Conservation (phyloP, 2,888 invertebrate species). For the Nycteola revayana region DNA sequence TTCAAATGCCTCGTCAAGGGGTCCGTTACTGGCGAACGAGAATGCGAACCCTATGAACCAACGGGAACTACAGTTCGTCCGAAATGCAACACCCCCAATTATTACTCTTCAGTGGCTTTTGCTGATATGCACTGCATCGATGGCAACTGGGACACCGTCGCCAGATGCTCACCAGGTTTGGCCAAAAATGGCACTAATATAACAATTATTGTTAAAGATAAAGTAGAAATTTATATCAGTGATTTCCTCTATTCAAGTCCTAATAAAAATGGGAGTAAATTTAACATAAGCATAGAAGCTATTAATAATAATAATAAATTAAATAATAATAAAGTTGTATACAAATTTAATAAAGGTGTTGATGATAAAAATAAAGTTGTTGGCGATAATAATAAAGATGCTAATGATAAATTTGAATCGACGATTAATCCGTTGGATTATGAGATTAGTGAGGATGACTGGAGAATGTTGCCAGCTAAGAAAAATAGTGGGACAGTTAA, state of each 20-base stretch:
- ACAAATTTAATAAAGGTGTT: not conserved
- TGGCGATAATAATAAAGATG: conserved; percentile 4
- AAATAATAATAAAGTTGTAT: too few relatives aligned
- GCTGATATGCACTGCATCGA: conserved; percentile 47
- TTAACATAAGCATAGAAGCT: not conserved
- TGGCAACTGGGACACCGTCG: conserved; percentile 48
- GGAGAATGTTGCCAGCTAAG: conserved; percentile 38
- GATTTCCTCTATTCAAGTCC: conserved; percentile 14
- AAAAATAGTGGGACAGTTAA: not conserved
- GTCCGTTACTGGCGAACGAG: conserved; percentile 30
- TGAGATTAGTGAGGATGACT: conserved; percentile 41
- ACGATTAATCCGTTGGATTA: conserved; percentile 28
- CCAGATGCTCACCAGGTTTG: conserved; percentile 55
- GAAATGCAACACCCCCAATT: conserved; percentile 47
- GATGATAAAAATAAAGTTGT: conserved; percentile 2
- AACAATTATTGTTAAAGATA: conserved; percentile 49
- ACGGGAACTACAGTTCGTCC: conserved; percentile 43
- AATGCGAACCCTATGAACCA: conserved; percentile 43
- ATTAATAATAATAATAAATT: not conserved
- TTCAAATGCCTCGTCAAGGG: conserved; percentile 41
- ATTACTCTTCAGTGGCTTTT: conserved; percentile 40
- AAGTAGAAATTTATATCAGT: conserved; percentile 40
- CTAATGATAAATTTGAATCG: conserved; percentile 2
- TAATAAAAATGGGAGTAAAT: not conserved
- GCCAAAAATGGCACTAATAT: conserved; percentile 48